Conservation (phyloP, 2,113 vertebrate species). For the Ceyx margarethae region DNA sequence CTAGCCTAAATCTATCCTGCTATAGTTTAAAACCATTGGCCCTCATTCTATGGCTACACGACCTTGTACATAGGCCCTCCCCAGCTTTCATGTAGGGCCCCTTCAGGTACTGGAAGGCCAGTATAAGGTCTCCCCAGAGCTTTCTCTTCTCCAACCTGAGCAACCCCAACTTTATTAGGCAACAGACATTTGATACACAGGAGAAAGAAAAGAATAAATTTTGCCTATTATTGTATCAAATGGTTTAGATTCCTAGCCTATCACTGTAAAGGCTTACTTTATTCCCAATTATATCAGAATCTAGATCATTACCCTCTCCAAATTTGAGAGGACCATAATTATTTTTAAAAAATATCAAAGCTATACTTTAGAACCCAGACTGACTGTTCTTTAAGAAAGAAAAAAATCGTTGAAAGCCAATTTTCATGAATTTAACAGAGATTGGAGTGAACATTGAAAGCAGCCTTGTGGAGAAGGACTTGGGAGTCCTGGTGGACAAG, state of each 20-base stretch:
- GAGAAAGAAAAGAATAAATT: neutral
- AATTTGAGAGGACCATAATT: neutral
- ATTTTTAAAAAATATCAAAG: neutral
- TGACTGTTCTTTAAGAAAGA: neutral
- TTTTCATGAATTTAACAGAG: neutral
- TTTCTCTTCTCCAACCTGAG: too few species aligned
- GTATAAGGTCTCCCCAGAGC: too few species aligned
- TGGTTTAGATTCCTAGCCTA: neutral
- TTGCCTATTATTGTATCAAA: fast-evolving
- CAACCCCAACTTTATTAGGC: neutral
- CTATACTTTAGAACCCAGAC: neutral
- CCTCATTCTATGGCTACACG: too few species aligned
- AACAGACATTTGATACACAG: neutral
- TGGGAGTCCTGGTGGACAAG: too few species aligned
- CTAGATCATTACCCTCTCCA: fast-evolving
- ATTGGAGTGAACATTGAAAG: neutral
- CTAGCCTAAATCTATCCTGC: too few species aligned
- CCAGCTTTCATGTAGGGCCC: too few species aligned
- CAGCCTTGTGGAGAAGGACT: too few species aligned
- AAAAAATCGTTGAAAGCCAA: neutral
- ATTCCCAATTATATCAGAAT: neutral
- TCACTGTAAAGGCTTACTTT: neutral
- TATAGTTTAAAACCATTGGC: too few species aligned
- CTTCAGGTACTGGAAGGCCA: too few species aligned
- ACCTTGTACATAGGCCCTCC: too few species aligned